Base-by-base conservation (phyloP, 2,888 invertebrate species). In the Tillus elongatus region DNA sequence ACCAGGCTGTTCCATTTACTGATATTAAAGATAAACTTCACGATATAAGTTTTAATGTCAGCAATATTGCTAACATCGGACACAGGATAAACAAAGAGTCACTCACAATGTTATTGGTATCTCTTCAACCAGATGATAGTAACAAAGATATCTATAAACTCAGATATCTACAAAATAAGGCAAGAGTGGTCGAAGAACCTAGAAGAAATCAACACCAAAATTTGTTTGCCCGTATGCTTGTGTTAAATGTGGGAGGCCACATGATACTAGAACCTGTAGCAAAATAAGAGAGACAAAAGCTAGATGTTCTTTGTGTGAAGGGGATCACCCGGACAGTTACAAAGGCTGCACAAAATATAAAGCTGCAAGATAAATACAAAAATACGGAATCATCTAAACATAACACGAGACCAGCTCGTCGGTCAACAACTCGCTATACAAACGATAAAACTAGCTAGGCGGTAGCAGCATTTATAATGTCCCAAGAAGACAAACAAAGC, bases 181-280 rank as follows among this genome's bases (percentile, higher is more conserved):
- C 34, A 37, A 35, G 43, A 30, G 37, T 29, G 29, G 39, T 36
- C 13, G 44, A 41, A n/a, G n/a, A n/a, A n/a, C n/a, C n/a, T n/a
- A n/a, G n/a, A n/a, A n/a, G n/a, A n/a, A 53, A 30, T 48, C 50
- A 1, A 43, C 13, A 27, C 13, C 15, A n/a, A 26, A 34, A 4
- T 34, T 9, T 6, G n/a, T 15, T 9, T 29, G 14, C 15, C 11
- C 35, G 4, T 35, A 13, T 4, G 13, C 11, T 3, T 29, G 30
- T 30, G 36, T 12, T 3, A 36, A 36, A 34, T 34, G 34, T 10
- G 26, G 34, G 9, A 8, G 15, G 13, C 19, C 4, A 4, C 36
- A 36, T 14, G 15, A 30, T 9, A 15, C 2, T 3, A 36, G 8
- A 13, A 19, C 9, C 12, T 36, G 36, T n/a, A 30, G 3, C 3